A percentile compares a stretch with the other conserved stretches of the same genome.
These are phyloP conservation scores for Gopherus flavomarginatus DNA, from an alignment of 2,113 vertebrate genomes.

Conservation along the genomic window DNA sequence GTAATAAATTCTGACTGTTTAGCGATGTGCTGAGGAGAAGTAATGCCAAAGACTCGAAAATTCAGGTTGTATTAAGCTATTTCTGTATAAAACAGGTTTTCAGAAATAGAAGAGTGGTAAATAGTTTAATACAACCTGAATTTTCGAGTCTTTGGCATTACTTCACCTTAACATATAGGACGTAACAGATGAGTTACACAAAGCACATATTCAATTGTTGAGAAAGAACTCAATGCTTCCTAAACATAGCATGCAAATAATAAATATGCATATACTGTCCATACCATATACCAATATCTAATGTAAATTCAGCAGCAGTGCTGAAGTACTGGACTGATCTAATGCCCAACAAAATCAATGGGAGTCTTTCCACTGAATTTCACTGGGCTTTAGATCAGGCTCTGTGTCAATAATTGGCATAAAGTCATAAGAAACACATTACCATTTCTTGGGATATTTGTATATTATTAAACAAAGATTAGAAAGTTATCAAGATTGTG, in stretches of 20 bases:
- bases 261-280: neutral
- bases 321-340: neutral
- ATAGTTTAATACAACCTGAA: neutral
- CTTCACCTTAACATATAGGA: neutral
- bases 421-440: neutral
- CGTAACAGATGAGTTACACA: neutral
- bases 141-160: neutral
- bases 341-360: neutral
- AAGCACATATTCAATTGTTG: neutral
- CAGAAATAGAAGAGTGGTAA: neutral
- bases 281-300: neutral
- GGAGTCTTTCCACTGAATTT: neutral
- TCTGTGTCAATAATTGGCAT: neutral
- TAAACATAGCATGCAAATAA: rapidly evolving
- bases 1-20: neutral
- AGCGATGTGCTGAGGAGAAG: neutral
- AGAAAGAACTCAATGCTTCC: neutral
- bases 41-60: neutral
- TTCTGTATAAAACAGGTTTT: neutral
- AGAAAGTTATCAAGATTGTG: neutral
- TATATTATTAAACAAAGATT: neutral
- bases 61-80: neutral
- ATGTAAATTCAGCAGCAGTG: neutral
- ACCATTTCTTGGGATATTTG: neutral
- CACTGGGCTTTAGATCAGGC: neutral